phyloP scores from a whole-genome alignment of 2,113 vertebrate genomes.

The Equus quagga region DNA sequence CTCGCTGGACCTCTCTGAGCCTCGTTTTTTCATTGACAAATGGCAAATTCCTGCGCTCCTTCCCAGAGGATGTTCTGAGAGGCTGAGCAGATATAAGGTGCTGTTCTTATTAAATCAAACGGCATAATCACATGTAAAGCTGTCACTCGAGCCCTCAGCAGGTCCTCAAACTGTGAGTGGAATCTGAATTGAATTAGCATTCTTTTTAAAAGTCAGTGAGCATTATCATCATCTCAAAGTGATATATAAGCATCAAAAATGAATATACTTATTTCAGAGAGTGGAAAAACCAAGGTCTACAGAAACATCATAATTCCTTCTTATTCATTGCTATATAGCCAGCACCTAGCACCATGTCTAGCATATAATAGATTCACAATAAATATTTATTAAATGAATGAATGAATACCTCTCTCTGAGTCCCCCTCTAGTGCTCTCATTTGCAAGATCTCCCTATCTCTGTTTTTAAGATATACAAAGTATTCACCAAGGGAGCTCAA shows the following conservation, averaged over 20 bases:
- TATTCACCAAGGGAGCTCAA: constrained; percentile 59
- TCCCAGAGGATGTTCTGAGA: constrained; percentile 61
- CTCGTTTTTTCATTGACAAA: neutral
- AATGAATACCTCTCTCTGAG: constrained; percentile 63
- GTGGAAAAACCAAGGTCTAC: constrained; percentile 49
- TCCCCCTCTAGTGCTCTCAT: constrained; percentile 34
- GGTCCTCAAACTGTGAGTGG: constrained; percentile 76
- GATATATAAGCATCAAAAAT: constrained; percentile 69
- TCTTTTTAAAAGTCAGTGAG: constrained; percentile 80
- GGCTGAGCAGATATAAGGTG: constrained; percentile 64
- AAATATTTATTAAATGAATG: constrained; percentile 81
- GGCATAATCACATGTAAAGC: constrained; percentile 73
- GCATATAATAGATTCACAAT: constrained; percentile 63
- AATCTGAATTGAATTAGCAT: constrained; percentile 81
- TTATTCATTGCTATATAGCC: constrained; percentile 39
- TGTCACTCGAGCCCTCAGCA: constrained; percentile 75
- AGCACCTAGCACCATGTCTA: constrained; percentile 55
- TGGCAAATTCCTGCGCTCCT: neutral
- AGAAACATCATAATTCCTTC: constrained; percentile 62
- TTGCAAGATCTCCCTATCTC: constrained; percentile 58
- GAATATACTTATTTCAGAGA: constrained; percentile 72
- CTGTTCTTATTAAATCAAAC: constrained; percentile 75
- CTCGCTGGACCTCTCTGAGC: neutral
- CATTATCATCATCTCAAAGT: constrained; percentile 67
- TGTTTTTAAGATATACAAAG: constrained; percentile 68